Evolutionary conservation across 2,113 vertebrate species (phyloP).

Genomic region (Muscicapa adusta): DNA sequence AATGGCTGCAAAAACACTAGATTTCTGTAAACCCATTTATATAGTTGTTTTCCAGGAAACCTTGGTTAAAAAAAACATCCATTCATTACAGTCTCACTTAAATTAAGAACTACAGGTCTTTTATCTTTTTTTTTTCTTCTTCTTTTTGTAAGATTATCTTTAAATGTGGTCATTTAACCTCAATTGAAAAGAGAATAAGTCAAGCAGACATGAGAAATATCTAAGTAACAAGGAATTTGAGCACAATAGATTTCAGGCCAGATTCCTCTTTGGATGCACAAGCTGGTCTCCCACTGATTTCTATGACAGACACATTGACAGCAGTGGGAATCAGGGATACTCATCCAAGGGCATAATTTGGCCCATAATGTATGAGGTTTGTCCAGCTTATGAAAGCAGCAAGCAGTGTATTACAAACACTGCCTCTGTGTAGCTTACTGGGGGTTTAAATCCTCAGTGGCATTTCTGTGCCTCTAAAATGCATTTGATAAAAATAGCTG

Average conservation of each 20-base stretch:
- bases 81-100: not conserved
- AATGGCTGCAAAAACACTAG: not conserved
- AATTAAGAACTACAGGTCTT: not conserved
- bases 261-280: slow-evolving; percentile 42
- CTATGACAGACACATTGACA: slow-evolving; percentile 51
- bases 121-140: not conserved
- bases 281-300: slow-evolving; percentile 45
- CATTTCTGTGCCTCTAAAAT: not conserved
- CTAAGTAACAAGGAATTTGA: not conserved
- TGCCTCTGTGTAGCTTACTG: not conserved
- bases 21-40: not conserved
- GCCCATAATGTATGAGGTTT: slow-evolving; percentile 20
- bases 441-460: not conserved
- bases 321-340: slow-evolving; percentile 31
- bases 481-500: not conserved
- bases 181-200: not conserved
- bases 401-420: slow-evolving; percentile 13
- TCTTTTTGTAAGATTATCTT: not conserved
- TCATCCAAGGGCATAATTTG: slow-evolving; percentile 61
- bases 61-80: not conserved
- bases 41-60: not conserved
- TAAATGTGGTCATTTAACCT: not conserved
- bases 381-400: slow-evolving; percentile 46
- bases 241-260: slow-evolving; percentile 28
- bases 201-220: not conserved